Evolutionary conservation across 2,888 invertebrate genomes (phyloP).

Genomic region (Agriotes lineatus): DNA sequence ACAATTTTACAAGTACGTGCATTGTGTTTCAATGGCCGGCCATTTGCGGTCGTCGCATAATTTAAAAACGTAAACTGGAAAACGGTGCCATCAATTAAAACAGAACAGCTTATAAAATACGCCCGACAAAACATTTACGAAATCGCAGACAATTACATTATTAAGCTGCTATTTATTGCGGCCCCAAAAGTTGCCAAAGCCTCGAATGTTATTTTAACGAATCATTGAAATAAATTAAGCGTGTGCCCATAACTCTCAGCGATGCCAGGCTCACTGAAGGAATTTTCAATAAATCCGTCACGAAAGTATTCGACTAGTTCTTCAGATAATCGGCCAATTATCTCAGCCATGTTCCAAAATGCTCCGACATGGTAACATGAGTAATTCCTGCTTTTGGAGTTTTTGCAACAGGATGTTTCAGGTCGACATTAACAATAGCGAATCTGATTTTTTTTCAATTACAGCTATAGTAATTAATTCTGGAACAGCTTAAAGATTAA

Average conservation of each 20-base stretch:
- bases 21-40: no score
- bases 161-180: conserved; percentile 7
- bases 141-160: conserved; percentile 4
- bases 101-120: neutral
- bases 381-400: no score
- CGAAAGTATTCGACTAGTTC: conserved; percentile 13
- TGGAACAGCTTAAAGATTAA: no score
- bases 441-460: no score
- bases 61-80: conserved; percentile 10
- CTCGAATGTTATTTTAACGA: neutral
- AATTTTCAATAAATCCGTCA: conserved; percentile 16
- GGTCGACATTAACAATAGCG: no score
- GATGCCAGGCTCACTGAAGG: neutral
- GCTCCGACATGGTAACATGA: no score
- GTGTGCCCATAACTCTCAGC: neutral
- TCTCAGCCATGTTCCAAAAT: conserved; percentile 9
- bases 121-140: neutral
- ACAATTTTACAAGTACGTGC: conserved; percentile 11
- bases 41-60: no score
- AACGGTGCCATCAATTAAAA: conserved; percentile 2
- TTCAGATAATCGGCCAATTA: conserved; percentile 23
- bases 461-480: no score
- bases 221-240: conserved; percentile 16
- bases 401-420: no score
- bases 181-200: neutral